A percentile compares a stretch with the other conserved stretches of the same genome.
These are phyloP conservation scores for Lucifuga dentata DNA, from an alignment of 2,113 vertebrate species.

Conservation along the genomic window DNA sequence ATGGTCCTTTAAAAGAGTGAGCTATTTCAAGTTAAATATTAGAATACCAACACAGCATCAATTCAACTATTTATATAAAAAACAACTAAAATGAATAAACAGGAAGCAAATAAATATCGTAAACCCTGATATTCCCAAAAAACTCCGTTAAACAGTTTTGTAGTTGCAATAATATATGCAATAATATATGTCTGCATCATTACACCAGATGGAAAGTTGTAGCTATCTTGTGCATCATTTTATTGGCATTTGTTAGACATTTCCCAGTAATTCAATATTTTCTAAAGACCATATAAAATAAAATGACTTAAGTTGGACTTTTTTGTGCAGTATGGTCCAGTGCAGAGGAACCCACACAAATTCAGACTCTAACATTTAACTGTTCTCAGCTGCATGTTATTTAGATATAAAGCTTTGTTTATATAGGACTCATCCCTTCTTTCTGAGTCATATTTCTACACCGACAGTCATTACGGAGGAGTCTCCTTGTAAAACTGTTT, in stretches of 20 bases:
- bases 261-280: no score
- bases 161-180: no score
- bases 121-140: no score
- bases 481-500: conserved; percentile 40
- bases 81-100: no score
- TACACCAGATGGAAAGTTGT: background rate
- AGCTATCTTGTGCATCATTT: no score
- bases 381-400: conserved; percentile 45
- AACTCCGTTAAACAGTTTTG: no score
- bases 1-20: no score
- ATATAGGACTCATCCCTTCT: conserved; percentile 45
- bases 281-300: background rate
- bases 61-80: no score
- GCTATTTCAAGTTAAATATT: no score
- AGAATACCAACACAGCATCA: no score
- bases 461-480: conserved; percentile 35
- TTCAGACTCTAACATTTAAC: conserved; percentile 28
- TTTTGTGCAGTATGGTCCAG: background rate
- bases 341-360: background rate
- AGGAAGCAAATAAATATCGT: no score
- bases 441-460: conserved; percentile 53
- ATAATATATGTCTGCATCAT: background rate
- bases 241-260: no score
- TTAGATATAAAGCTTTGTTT: conserved; percentile 54
- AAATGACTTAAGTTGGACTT: background rate